phyloP scores from a whole-genome alignment of 2,888 invertebrate species.

The Aphidoletes aphidimyza region DNA sequence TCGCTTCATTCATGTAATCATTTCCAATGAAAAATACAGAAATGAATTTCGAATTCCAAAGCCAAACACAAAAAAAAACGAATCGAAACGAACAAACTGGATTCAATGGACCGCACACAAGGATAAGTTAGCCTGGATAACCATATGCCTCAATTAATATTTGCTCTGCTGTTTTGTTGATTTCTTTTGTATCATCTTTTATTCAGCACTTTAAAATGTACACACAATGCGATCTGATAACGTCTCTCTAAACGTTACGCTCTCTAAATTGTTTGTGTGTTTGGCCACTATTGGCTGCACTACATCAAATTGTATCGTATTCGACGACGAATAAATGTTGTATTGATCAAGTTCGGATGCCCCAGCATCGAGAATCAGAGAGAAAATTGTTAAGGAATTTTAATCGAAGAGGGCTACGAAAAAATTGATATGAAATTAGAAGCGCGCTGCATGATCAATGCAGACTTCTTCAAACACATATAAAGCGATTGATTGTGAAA shows the following conservation, averaged over 20 bases:
- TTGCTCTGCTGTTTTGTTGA: constrained; percentile 25
- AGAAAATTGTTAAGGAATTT: background rate
- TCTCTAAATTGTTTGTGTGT: too few species aligned
- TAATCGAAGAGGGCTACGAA: constrained; percentile 3
- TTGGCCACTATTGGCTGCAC: too few species aligned
- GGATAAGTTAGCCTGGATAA: too few species aligned
- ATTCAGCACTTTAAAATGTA: constrained; percentile 4
- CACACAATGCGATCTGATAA: background rate
- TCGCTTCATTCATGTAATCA: constrained; percentile 25
- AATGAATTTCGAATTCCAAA: too few species aligned
- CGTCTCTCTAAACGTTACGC: too few species aligned
- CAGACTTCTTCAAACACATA: too few species aligned
- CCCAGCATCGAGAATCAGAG: background rate
- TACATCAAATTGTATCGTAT: too few species aligned
- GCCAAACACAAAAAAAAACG: too few species aligned
- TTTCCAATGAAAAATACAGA: constrained; percentile 8
- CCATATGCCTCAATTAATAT: constrained; percentile 43
- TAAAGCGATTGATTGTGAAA: background rate
- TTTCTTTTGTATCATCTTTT: constrained; percentile 48
- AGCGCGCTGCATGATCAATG: too few species aligned
- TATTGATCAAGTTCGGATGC: too few species aligned
- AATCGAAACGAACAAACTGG: background rate
- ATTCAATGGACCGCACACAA: background rate
- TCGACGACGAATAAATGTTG: too few species aligned
- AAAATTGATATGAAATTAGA: background rate